Percentiles rank a stretch among this genome's conserved stretches.
These are phyloP conservation scores for Desmodus rotundus DNA, from an alignment of 2,113 vertebrate genomes.

Conservation along the genomic window DNA sequence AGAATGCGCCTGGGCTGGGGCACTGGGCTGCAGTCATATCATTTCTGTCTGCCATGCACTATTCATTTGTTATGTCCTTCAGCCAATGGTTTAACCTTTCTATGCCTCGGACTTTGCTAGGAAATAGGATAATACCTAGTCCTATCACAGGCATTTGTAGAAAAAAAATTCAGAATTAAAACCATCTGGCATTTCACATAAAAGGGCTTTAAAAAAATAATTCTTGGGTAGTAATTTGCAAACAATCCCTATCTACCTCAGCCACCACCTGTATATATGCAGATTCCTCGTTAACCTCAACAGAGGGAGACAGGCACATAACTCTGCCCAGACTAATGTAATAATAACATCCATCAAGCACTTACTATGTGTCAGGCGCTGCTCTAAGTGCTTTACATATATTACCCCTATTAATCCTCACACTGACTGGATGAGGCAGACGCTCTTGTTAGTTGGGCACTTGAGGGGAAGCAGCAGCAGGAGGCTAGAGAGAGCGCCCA, in stretches of 20 bases:
- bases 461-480: neutral
- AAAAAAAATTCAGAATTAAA: slow-evolving; percentile 8
- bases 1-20: slow-evolving; percentile 32
- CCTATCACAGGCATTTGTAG: neutral
- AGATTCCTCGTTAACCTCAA: neutral
- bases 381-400: slow-evolving; percentile 25
- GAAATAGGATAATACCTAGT: slow-evolving; percentile 4
- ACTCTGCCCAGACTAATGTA: slow-evolving; percentile 4
- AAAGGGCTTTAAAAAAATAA: neutral
- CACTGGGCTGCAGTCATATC: slow-evolving; percentile 38
- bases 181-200: neutral
- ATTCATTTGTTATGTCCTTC: slow-evolving; percentile 61
- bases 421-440: neutral
- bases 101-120: neutral
- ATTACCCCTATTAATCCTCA: slow-evolving; percentile 30
- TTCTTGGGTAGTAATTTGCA: slow-evolving; percentile 32
- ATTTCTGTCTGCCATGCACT: slow-evolving; percentile 53
- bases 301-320: neutral
- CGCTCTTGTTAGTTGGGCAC: neutral
- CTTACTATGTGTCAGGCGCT: neutral
- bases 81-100: slow-evolving; percentile 59
- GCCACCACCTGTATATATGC: neutral
- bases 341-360: slow-evolving; percentile 40
- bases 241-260: neutral
- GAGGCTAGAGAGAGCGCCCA: neutral